Evolutionary conservation across 2,113 vertebrate genomes (phyloP).

Genomic region (Etheostoma spectabile): DNA sequence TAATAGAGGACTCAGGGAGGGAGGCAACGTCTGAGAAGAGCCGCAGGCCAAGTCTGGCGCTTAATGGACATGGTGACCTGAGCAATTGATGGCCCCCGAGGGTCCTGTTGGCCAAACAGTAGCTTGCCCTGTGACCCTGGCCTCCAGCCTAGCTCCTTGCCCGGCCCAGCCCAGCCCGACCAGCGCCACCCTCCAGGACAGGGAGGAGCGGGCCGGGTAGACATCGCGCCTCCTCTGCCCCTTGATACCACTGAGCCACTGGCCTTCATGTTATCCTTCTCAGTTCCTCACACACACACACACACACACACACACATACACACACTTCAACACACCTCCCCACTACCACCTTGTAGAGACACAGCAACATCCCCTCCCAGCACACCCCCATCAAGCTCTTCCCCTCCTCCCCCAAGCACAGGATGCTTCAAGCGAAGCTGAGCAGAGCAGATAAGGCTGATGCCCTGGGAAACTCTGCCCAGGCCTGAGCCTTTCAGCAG

Average conservation of each 20-base stretch:
- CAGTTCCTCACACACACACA: constrained; percentile 72
- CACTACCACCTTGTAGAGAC: constrained; percentile 84
- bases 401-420: constrained; percentile 79
- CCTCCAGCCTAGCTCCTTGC: constrained; percentile 55
- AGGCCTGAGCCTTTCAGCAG: constrained; percentile 80
- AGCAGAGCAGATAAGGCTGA: constrained; percentile 84
- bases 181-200: constrained; percentile 58
- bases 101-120: constrained; percentile 80
- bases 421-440: constrained; percentile 83
- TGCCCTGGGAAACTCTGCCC: constrained; percentile 87
- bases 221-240: constrained; percentile 66
- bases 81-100: constrained; percentile 80
- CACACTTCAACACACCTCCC: constrained; percentile 79
- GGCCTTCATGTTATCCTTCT: constrained; percentile 66
- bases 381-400: constrained; percentile 57
- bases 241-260: constrained; percentile 59
- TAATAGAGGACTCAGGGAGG: constrained; percentile 80
- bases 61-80: constrained; percentile 82
- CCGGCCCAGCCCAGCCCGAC: constrained; percentile 24
- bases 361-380: constrained; percentile 83
- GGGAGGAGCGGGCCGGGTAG: constrained; percentile 65
- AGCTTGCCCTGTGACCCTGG: constrained; percentile 76
- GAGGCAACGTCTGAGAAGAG: constrained; percentile 56
- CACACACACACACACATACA: constrained; percentile 31
- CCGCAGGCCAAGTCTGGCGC: constrained; percentile 65